These are phyloP conservation scores for Philotrypesis tridentata DNA, from an alignment of 1,140 invertebrate genomes.

Conservation along the genomic window DNA sequence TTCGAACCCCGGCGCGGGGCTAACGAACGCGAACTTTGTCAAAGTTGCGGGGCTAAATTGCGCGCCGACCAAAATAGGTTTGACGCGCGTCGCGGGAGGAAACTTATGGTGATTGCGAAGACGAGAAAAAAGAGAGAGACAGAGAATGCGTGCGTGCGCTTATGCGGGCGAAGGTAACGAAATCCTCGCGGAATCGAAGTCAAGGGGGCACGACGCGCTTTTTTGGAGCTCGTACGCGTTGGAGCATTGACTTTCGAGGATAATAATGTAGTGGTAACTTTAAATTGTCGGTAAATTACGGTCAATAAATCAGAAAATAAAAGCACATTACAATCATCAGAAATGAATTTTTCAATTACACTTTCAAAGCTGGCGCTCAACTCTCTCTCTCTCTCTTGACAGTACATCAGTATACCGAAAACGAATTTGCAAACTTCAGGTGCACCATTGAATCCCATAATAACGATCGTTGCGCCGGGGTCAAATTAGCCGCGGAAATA, in stretches of 20 bases:
- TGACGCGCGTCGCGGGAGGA: conserved; percentile 25
- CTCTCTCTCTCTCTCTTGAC: no score
- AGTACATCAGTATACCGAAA: no score
- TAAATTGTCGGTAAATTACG: no score
- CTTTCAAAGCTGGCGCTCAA: no score
- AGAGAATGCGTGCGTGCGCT: background rate
- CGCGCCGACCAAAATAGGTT: conserved; percentile 35
- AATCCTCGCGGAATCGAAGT: conserved; percentile 25
- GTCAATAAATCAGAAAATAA: no score
- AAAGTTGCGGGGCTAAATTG: conserved; percentile 36
- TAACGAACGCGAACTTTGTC: conserved; percentile 38
- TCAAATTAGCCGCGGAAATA: background rate
- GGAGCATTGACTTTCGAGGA: no score
- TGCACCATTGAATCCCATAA: background rate
- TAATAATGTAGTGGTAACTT: no score
- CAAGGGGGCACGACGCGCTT: no score
- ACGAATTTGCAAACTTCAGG: no score
- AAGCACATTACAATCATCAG: no score
- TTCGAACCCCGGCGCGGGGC: conserved; percentile 6
- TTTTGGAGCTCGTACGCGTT: no score
- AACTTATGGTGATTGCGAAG: conserved; percentile 41
- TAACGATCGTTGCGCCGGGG: conserved; percentile 2
- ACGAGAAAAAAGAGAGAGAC: background rate
- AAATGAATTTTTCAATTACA: no score
- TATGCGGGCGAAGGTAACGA: conserved; percentile 37